Evolutionary conservation across 2,113 vertebrate genomes (phyloP).

Genomic region (Noctilio leporinus): DNA sequence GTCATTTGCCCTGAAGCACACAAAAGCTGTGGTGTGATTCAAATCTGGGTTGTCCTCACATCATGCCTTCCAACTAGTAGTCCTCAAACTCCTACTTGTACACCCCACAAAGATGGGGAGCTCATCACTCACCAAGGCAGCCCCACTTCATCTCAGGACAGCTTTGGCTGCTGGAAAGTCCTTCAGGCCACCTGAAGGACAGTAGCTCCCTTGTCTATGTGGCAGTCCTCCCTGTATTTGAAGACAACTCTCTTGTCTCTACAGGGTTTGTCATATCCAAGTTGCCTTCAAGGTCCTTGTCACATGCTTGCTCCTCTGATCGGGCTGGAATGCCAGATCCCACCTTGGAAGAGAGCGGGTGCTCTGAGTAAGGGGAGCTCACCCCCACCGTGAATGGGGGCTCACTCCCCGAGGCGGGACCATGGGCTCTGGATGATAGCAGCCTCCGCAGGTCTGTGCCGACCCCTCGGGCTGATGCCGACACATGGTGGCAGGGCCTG

Average conservation of each 20-base stretch:
- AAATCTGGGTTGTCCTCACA: not conserved
- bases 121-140: not conserved
- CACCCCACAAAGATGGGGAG: not conserved
- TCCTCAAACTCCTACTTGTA: not conserved
- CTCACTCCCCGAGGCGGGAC: not conserved
- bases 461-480: not conserved
- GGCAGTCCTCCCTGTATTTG: not conserved
- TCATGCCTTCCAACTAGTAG: not conserved
- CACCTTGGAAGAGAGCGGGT: not conserved
- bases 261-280: fast-evolving
- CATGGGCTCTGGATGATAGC: not conserved
- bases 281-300: not conserved
- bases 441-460: not conserved
- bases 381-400: not conserved
- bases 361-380: not conserved
- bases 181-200: not conserved
- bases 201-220: not conserved
- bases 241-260: not conserved
- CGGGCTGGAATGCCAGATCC: not conserved
- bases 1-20: not conserved
- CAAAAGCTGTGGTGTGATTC: not conserved
- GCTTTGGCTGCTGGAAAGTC: not conserved
- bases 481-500: fast-evolving
- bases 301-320: not conserved
- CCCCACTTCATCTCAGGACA: not conserved